These are phyloP conservation scores for Daubentonia madagascariensis DNA, from an alignment of 2,113 vertebrate species.

Conservation along the genomic window DNA sequence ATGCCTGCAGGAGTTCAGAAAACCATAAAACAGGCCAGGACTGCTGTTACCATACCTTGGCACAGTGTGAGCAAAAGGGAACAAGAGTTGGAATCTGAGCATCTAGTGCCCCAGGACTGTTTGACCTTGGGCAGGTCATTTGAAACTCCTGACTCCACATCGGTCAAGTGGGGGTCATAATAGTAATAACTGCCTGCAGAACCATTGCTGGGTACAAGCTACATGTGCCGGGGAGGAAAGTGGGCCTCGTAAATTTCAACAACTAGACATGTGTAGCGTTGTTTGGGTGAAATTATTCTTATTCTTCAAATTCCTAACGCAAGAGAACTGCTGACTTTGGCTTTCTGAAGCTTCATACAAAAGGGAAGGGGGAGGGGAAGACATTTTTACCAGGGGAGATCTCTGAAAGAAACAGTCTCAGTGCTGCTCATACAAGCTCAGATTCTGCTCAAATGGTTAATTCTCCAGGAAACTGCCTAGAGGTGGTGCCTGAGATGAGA, in stretches of 20 bases:
- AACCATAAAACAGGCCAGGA: neutral
- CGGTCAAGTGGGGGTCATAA: neutral
- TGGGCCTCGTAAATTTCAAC: neutral
- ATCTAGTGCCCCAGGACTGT: neutral
- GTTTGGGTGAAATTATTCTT: neutral
- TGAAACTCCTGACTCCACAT: neutral
- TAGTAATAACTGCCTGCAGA: neutral
- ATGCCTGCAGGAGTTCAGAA: neutral
- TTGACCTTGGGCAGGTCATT: neutral
- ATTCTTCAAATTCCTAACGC: neutral
- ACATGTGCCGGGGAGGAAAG: fast-evolving
- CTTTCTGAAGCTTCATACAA: neutral
- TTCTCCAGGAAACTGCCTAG: neutral
- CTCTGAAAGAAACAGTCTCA: neutral
- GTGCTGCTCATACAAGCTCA: neutral
- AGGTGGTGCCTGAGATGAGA: neutral
- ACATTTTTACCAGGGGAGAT: neutral
- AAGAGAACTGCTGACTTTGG: neutral
- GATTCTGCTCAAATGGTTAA: neutral
- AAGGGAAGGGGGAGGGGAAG: too few relatives aligned
- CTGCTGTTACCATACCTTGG: fast-evolving
- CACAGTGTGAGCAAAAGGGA: neutral
- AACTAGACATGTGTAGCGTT: fast-evolving
- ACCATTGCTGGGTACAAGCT: neutral
- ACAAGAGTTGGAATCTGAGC: neutral